Evolutionary conservation across 2,888 invertebrate genomes (phyloP), one percentile per base, ranked within the genome.

Genomic region (Mystacides longicornis): DNA sequence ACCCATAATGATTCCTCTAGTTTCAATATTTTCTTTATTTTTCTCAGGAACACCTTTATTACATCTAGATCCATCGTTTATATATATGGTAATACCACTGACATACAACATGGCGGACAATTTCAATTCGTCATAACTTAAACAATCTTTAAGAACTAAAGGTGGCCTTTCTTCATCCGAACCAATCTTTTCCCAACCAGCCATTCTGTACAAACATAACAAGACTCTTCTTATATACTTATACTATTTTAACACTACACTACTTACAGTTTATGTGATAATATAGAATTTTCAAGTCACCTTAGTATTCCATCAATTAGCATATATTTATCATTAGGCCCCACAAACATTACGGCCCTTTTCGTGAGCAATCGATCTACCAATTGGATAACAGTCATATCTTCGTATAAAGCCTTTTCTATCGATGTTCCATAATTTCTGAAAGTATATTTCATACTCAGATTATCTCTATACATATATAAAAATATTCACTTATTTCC

Each of bases 81-180:
- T 75, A 61, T 83, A 83, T 61, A 75, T 76, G 0, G 81, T 80
- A 51, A 72, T 72, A 0, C 82, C 81, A n/a, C 80, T 79, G 1
- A 83, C 73, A 23, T 73, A 78, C 49, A 83, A 70, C 69, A 82
- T 72, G 0, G 81, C 75, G 0, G 83, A 79, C 1, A 83, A 61
- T 63, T 83, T 83, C 62, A 84, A 75, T 66, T 84, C 83, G 52
- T 83, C 83, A 62, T 84, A 84, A 51, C 82, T 82, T 21, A 83
- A 67, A 60, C 79, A 81, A 61, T 78, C 75, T 20, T 76, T 71
- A 2, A 83, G 66, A 1, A 77, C 58, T 3, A 82, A 63, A 0
- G 81, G 81, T 0, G 75, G 71, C 19, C 71, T 72, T 60, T 83
- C 80, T 1, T 73, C 67, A 14, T 75, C 67, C 0, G 79, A 81